These are phyloP conservation scores for Diaprepes abbreviatus DNA, from an alignment of 2,888 invertebrate genomes.

Conservation along the genomic window DNA sequence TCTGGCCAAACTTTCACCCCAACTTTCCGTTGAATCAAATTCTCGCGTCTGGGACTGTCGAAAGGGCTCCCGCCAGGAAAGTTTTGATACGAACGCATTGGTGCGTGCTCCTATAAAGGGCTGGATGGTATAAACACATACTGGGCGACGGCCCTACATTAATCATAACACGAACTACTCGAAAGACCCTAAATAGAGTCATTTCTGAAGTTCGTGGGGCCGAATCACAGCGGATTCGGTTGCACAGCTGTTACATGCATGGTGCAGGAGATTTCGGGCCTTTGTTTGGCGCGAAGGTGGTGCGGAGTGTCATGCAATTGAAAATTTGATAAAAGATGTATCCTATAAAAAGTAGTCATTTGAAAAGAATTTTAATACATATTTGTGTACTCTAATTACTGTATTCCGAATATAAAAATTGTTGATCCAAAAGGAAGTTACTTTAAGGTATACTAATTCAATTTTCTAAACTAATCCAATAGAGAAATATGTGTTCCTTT, in stretches of 20 bases:
- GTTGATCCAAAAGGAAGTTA: no score
- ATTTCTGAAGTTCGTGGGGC: slow-evolving; percentile 51
- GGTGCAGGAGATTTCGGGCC: slow-evolving; percentile 43
- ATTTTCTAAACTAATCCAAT: no score
- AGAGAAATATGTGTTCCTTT: no score
- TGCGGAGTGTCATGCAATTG: slow-evolving; percentile 21
- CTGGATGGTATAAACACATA: slow-evolving; percentile 64
- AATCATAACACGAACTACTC: slow-evolving; percentile 64
- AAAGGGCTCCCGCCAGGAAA: slow-evolving; percentile 57
- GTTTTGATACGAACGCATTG: slow-evolving; percentile 68
- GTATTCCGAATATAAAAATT: no score
- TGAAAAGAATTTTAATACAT: no score
- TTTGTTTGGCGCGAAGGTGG: slow-evolving; percentile 27
- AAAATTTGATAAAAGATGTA: no score
- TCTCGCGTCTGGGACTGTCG: slow-evolving; percentile 44
- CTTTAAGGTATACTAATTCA: no score
- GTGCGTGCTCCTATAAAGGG: slow-evolving; percentile 66
- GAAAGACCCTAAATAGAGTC: slow-evolving; percentile 61
- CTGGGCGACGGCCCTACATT: slow-evolving; percentile 61
- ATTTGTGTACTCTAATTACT: no score
- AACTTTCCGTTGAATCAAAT: slow-evolving; percentile 43
- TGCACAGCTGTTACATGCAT: slow-evolving; percentile 55
- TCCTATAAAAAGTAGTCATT: no score
- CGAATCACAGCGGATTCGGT: slow-evolving; percentile 46
- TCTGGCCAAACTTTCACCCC: slow-evolving; percentile 43